phyloP scores from a whole-genome alignment of 2,888 invertebrate genomes.

The Acleris cristana region DNA sequence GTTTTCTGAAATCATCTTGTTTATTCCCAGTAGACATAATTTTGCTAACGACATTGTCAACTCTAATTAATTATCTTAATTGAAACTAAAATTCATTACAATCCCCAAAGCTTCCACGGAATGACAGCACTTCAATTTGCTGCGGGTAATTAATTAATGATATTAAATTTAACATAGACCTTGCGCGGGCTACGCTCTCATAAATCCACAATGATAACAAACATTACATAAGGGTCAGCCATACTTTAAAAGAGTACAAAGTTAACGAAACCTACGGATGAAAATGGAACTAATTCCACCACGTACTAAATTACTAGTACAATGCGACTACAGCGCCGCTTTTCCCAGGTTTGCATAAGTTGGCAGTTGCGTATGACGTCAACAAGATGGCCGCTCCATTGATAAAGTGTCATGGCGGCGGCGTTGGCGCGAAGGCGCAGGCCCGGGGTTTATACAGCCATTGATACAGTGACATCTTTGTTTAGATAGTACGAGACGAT shows the following conservation, averaged over 20 bases:
- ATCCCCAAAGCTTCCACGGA: conserved; percentile 5
- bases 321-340: conserved; percentile 11
- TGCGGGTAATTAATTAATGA: conserved; percentile 11
- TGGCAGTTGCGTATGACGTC: conserved; percentile 64
- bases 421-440: conserved; percentile 55
- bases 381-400: conserved; percentile 76
- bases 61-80: neutral
- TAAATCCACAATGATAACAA: conserved; percentile 67
- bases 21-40: no score
- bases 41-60: no score
- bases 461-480: conserved; percentile 64
- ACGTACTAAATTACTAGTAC: neutral
- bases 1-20: no score
- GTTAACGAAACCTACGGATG: neutral
- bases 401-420: conserved; percentile 67
- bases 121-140: conserved; percentile 11
- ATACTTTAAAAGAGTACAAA: conserved; percentile 41
- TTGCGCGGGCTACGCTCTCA: conserved; percentile 45
- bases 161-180: conserved; percentile 25
- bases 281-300: conserved; percentile 2
- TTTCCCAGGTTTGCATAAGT: conserved; percentile 2
- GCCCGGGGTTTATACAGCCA: conserved; percentile 64
- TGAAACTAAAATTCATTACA: conserved; percentile 9
- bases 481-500: conserved; percentile 51
- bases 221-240: conserved; percentile 61